These are phyloP conservation scores for Alectura lathami DNA, from an alignment of 2,113 vertebrate species.

Conservation along the genomic window DNA sequence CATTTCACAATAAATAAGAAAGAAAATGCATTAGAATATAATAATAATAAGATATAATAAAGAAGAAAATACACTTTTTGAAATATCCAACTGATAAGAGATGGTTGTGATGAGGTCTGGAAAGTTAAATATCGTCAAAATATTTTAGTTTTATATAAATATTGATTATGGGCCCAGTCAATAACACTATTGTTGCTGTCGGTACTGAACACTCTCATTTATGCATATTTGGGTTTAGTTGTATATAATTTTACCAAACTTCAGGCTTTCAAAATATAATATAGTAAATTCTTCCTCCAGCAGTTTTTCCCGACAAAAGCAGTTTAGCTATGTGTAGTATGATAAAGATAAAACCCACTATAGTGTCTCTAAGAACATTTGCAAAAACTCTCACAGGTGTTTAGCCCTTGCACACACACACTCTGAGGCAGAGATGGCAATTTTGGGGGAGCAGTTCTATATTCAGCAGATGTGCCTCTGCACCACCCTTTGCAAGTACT, in stretches of 20 bases:
- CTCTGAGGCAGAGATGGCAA: neutral
- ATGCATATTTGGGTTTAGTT: neutral
- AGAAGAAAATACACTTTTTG: neutral
- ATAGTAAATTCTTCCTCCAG: neutral
- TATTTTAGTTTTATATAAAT: neutral
- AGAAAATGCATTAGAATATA: neutral
- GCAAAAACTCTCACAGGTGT: neutral
- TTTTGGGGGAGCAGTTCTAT: fast-evolving
- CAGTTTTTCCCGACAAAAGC: neutral
- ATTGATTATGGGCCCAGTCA: neutral
- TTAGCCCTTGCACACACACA: neutral
- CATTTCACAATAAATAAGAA: neutral
- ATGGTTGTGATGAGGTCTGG: neutral
- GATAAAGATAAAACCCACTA: neutral
- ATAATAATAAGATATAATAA: no score
- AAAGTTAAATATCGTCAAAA: neutral
- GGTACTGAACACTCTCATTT: neutral
- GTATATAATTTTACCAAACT: neutral
- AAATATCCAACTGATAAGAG: neutral
- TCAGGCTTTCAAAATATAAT: neutral
- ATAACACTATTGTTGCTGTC: neutral
- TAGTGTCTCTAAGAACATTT: neutral
- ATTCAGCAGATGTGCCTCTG: neutral
- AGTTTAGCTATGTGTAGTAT: neutral
- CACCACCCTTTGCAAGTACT: neutral